These are phyloP conservation scores for Manis crassicaudata DNA, from an alignment of 2,797 vertebrate species.

Conservation along the genomic window DNA sequence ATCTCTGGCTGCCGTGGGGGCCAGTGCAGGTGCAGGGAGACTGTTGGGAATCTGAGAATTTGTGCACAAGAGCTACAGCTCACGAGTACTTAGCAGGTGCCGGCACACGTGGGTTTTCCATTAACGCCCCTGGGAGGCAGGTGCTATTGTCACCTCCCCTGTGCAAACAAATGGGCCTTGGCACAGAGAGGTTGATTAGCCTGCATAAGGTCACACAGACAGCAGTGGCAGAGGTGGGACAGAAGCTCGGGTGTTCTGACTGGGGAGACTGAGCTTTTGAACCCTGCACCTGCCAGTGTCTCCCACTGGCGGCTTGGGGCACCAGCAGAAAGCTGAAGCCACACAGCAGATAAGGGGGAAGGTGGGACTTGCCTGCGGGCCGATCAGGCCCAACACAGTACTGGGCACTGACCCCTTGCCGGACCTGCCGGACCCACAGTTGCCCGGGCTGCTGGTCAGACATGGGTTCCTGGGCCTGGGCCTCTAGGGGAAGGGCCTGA, in stretches of 20 bases:
- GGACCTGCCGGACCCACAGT: neutral
- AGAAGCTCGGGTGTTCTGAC: neutral
- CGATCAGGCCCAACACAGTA: neutral
- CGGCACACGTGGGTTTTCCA: neutral
- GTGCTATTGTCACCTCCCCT: neutral
- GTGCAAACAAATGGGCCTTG: neutral
- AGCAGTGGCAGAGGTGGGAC: neutral
- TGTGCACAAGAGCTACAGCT: neutral
- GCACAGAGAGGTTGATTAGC: neutral
- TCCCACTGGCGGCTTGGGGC: neutral
- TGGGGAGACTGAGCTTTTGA: neutral
- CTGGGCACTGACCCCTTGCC: neutral
- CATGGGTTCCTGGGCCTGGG: neutral
- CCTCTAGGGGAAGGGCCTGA: neutral
- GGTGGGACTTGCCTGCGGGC: neutral
- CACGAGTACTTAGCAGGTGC: neutral
- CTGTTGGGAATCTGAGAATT: neutral
- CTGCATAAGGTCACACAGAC: neutral
- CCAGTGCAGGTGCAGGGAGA: neutral
- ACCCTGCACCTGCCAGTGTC: neutral
- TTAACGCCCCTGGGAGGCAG: neutral
- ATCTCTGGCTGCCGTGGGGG: neutral
- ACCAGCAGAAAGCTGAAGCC: neutral
- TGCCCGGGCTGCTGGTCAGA: neutral
- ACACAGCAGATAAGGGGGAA: no score